Conservation (phyloP, 1,140 invertebrate genomes). For the Trichonephila clavata region DNA sequence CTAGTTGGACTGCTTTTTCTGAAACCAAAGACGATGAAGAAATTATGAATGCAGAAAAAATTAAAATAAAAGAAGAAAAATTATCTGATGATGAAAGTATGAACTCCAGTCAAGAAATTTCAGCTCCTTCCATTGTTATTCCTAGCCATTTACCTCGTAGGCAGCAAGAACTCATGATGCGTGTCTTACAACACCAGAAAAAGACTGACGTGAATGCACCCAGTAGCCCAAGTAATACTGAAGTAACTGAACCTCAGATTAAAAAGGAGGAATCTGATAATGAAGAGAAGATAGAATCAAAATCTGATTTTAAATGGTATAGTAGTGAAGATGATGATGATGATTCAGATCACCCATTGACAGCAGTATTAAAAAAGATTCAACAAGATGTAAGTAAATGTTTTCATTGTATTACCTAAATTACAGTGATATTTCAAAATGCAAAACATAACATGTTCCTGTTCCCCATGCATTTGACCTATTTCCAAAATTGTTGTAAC, state of each 20-base stretch:
- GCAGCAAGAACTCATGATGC: slow-evolving; percentile 86
- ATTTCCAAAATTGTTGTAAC: too few species aligned
- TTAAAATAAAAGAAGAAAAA: neutral
- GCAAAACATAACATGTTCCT: too few species aligned
- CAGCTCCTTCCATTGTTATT: slow-evolving; percentile 78
- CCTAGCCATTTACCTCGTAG: slow-evolving; percentile 85
- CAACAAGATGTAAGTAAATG: slow-evolving; percentile 73
- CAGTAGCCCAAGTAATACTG: neutral
- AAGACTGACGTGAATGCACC: neutral
- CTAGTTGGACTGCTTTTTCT: too few species aligned
- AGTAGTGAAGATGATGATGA: slow-evolving; percentile 85
- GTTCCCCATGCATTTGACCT: too few species aligned
- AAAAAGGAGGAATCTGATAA: slow-evolving; percentile 46
- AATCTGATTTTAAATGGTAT: slow-evolving; percentile 85
- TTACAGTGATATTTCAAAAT: too few species aligned
- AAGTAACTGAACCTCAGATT: slow-evolving; percentile 1
- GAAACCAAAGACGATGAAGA: neutral
- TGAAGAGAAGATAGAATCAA: slow-evolving; percentile 82
- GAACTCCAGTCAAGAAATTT: neutral
- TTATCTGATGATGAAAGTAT: neutral
- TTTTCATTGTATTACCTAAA: too few species aligned
- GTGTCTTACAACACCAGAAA: slow-evolving; percentile 84
- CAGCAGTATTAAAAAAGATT: slow-evolving; percentile 80
- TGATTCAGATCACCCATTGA: slow-evolving; percentile 79
- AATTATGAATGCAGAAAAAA: neutral